phyloP scores from a whole-genome alignment of 1,140 invertebrate genomes.

The Spodoptera frugiperda region DNA sequence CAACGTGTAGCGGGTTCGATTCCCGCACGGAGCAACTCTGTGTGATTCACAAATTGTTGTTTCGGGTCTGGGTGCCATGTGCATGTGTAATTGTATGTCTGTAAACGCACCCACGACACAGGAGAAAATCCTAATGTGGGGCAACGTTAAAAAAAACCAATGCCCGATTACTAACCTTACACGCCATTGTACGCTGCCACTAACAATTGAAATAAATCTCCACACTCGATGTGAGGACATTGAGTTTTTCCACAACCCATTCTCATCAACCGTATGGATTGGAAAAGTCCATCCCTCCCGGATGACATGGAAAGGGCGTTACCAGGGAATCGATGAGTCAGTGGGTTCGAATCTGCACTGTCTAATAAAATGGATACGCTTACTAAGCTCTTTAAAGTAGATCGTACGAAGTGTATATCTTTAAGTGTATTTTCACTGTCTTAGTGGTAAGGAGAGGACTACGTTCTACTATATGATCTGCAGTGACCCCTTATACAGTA shows the following conservation, averaged over 20 bases:
- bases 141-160: too few relatives aligned
- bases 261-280: slow-evolving; percentile 43
- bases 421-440: not conserved
- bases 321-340: slow-evolving; percentile 52
- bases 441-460: not conserved
- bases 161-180: too few relatives aligned
- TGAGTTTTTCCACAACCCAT: slow-evolving; percentile 20
- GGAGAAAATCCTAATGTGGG: too few relatives aligned
- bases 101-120: too few relatives aligned
- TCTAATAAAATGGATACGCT: slow-evolving; percentile 52
- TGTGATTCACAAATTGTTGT: too few relatives aligned
- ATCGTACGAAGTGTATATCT: not conserved
- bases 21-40: too few relatives aligned
- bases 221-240: not conserved
- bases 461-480: too few relatives aligned
- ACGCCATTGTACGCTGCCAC: too few relatives aligned
- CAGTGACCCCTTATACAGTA: too few relatives aligned
- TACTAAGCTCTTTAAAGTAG: slow-evolving; percentile 32
- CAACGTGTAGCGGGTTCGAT: too few relatives aligned
- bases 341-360: slow-evolving; percentile 35
- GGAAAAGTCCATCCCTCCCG: slow-evolving; percentile 39
- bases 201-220: not conserved
- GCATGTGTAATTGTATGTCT: too few relatives aligned
- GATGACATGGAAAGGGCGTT: slow-evolving; percentile 54
- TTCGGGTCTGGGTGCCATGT: too few relatives aligned